These are phyloP conservation scores for Anoplophora glabripennis DNA, from an alignment of 1,140 invertebrate species.

Conservation along the genomic window DNA sequence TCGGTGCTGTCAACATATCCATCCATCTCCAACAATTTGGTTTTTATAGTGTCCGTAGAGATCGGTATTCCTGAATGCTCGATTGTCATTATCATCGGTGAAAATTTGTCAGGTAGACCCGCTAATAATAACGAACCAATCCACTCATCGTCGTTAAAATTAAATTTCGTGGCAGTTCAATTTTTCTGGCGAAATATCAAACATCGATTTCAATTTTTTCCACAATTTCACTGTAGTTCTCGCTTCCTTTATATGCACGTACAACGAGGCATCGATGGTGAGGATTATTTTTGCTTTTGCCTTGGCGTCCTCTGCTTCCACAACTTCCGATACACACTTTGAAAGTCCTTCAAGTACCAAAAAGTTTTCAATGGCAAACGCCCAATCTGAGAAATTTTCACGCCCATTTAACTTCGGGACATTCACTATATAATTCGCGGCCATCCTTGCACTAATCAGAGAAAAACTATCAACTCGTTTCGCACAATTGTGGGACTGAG, in stretches of 20 bases:
- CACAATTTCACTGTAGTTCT: slow-evolving; percentile 35
- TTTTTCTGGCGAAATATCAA: slow-evolving; percentile 17
- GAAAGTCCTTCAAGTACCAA: slow-evolving; percentile 28
- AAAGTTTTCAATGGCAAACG: slow-evolving; percentile 26
- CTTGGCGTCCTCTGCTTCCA: slow-evolving; percentile 3
- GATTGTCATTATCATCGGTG: slow-evolving; percentile 46
- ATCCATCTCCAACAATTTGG: slow-evolving; percentile 20
- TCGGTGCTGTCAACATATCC: background rate
- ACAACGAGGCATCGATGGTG: slow-evolving; percentile 39
- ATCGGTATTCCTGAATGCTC: slow-evolving; percentile 27
- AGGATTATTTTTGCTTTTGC: slow-evolving; percentile 32
- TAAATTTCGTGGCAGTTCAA: slow-evolving; percentile 21
- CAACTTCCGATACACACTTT: slow-evolving; percentile 12
- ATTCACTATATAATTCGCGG: slow-evolving; percentile 12
- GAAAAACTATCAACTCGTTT: too few relatives aligned
- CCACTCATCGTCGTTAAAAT: slow-evolving; percentile 27
- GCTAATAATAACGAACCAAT: too few relatives aligned
- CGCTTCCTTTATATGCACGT: slow-evolving; percentile 38
- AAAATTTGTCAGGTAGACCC: too few relatives aligned
- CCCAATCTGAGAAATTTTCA: slow-evolving; percentile 27
- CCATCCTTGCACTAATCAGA: too few relatives aligned
- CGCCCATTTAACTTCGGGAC: slow-evolving; percentile 27
- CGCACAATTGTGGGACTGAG: too few relatives aligned
- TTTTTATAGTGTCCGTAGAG: slow-evolving; percentile 26
- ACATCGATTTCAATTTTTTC: slow-evolving; percentile 33